Percentiles rank a stretch among this genome's conserved stretches.
Evolutionary conservation across 2,113 vertebrate species (phyloP).

Genomic region (Progne subis): DNA sequence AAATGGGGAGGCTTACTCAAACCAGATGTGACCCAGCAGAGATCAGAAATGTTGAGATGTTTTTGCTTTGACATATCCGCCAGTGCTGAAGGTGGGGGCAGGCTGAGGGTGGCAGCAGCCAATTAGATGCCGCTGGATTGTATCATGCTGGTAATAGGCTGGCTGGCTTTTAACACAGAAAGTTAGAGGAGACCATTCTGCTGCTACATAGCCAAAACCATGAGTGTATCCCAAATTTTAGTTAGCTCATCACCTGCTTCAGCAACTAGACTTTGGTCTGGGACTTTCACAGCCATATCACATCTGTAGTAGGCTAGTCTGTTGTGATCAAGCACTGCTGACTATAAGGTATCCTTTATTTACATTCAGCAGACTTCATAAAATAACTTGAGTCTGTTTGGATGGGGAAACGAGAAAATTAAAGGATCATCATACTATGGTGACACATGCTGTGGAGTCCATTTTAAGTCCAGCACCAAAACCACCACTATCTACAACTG

Average conservation of each 20-base stretch:
- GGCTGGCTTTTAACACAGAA: not conserved
- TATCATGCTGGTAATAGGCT: not conserved
- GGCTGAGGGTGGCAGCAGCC: constrained; percentile 32
- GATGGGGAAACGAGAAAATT: not conserved
- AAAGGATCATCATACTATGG: not conserved
- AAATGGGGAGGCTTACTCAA: constrained; percentile 66
- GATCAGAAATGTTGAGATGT: constrained; percentile 53
- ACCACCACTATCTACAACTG: not conserved
- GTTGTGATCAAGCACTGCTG: not conserved
- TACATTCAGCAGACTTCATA: not conserved
- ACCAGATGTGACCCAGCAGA: constrained; percentile 69
- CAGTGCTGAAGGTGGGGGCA: constrained; percentile 7
- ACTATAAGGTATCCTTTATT: not conserved
- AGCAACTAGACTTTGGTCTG: not conserved
- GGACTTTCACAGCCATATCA: not conserved
- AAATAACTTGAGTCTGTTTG: not conserved
- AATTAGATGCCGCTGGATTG: constrained; percentile 3
- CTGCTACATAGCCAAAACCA: not conserved
- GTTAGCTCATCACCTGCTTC: not conserved
- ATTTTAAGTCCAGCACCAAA: not conserved
- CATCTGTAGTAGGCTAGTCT: not conserved
- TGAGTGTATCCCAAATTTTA: not conserved
- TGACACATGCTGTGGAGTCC: not conserved
- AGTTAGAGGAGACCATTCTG: not conserved
- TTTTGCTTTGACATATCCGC: constrained; percentile 58